phyloP scores from a whole-genome alignment of 2,113 vertebrate genomes.

The Girardinichthys multiradiatus region DNA sequence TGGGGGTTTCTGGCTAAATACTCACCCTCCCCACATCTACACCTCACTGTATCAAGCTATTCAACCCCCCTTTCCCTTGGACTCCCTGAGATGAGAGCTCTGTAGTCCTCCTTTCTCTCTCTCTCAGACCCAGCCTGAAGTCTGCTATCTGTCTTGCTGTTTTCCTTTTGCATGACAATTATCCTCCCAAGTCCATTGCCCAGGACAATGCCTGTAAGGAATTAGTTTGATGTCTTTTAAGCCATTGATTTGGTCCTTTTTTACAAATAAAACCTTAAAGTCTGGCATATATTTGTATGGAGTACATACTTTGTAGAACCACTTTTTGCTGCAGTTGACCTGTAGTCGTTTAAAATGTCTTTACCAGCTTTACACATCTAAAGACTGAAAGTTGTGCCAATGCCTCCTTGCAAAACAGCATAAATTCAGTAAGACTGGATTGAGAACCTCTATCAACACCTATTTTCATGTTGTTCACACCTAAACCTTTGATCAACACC shows the following conservation, averaged over 20 bases:
- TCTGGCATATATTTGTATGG: too few relatives aligned
- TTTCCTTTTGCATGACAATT: slow-evolving; percentile 82
- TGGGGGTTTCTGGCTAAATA: slow-evolving; percentile 45
- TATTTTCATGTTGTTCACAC: too few relatives aligned
- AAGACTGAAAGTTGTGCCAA: too few relatives aligned
- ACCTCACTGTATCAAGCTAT: slow-evolving; percentile 64
- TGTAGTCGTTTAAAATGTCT: neutral
- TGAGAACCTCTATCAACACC: too few relatives aligned
- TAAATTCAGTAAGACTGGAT: too few relatives aligned
- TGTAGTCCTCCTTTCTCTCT: slow-evolving; percentile 40
- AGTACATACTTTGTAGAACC: neutral
- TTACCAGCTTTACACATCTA: too few relatives aligned
- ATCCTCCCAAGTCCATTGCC: slow-evolving; percentile 80
- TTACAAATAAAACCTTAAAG: too few relatives aligned
- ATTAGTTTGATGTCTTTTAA: slow-evolving; percentile 79
- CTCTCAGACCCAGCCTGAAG: slow-evolving; percentile 50
- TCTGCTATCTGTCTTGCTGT: slow-evolving; percentile 72
- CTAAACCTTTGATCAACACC: too few relatives aligned
- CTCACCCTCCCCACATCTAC: slow-evolving; percentile 52
- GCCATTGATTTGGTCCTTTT: slow-evolving; percentile 50
- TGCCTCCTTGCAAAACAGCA: too few relatives aligned
- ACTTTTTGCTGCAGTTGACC: neutral
- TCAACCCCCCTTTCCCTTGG: slow-evolving; percentile 46
- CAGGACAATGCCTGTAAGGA: slow-evolving; percentile 71
- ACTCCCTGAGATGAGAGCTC: slow-evolving; percentile 52